These are phyloP conservation scores for Sarcophaga rosellei DNA, from an alignment of 2,888 invertebrate genomes.

Conservation along the genomic window DNA sequence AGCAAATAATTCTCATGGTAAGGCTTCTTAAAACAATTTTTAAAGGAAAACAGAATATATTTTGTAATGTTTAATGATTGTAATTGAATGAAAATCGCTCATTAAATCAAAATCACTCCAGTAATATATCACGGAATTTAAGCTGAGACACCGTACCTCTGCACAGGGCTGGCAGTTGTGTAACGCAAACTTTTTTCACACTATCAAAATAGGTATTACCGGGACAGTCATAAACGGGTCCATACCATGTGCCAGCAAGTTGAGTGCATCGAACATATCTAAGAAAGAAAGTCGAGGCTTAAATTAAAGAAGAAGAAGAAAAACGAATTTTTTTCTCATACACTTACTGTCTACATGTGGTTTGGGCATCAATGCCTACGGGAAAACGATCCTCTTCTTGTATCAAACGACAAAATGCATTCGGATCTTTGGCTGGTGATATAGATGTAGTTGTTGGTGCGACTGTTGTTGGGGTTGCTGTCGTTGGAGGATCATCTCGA, in stretches of 20 bases:
- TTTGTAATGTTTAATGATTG: too few relatives aligned
- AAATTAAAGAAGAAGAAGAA: not conserved
- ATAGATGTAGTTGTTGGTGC: conserved; percentile 45
- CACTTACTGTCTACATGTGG: conserved; percentile 59
- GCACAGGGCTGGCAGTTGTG: conserved; percentile 26
- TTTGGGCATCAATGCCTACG: conserved; percentile 45
- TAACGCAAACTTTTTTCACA: conserved; percentile 28
- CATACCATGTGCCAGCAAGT: conserved; percentile 48
- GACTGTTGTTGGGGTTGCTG: conserved; percentile 12
- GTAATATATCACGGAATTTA: conserved; percentile 38
- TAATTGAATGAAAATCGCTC: too few relatives aligned
- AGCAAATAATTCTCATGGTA: too few relatives aligned
- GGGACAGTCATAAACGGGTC: conserved; percentile 61
- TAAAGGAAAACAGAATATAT: too few relatives aligned
- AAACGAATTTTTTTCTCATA: not conserved
- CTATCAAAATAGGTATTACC: conserved; percentile 49
- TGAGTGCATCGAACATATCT: conserved; percentile 51
- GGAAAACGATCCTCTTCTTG: conserved; percentile 54
- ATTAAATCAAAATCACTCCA: conserved; percentile 15
- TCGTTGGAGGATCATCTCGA: conserved; percentile 47
- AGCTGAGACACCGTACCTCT: not conserved
- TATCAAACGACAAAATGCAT: conserved; percentile 38
- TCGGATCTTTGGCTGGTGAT: conserved; percentile 47
- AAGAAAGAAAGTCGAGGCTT: not conserved
- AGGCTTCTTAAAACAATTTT: too few relatives aligned